A percentile compares a stretch with the other conserved stretches of the same genome.
Evolutionary conservation across 2,113 vertebrate genomes (phyloP).

Genomic region (Tetrao urogallus): DNA sequence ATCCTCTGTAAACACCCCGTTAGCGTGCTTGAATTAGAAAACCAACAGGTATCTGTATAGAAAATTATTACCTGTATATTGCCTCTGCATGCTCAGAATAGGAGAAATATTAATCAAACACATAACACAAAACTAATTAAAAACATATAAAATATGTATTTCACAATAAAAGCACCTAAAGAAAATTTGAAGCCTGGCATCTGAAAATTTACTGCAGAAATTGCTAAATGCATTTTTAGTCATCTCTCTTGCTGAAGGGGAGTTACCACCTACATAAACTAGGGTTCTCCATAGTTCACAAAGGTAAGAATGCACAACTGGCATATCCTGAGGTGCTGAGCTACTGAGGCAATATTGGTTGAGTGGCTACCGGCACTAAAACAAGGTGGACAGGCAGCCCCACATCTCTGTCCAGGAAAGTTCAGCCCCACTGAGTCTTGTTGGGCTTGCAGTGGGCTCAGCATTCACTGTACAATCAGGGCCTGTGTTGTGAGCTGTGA

Average conservation of each 20-base stretch:
- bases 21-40: too few relatives aligned
- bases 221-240: background rate
- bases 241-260: background rate
- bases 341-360: background rate
- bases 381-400: background rate
- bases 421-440: background rate
- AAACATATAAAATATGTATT: too few relatives aligned
- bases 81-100: too few relatives aligned
- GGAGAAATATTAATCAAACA: too few relatives aligned
- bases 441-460: background rate
- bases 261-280: background rate
- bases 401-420: rapidly evolving
- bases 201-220: background rate
- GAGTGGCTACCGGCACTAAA: background rate
- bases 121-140: too few relatives aligned
- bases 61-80: too few relatives aligned
- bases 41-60: too few relatives aligned
- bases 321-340: background rate
- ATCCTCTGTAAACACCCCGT: too few relatives aligned
- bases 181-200: background rate
- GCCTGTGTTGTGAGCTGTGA: background rate
- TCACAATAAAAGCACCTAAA: background rate
- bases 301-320: slow-evolving; percentile 1
- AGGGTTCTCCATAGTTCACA: background rate
- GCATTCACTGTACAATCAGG: rapidly evolving